Conservation (phyloP, 1,140 invertebrate genomes). For the Papilio polyxenes region DNA sequence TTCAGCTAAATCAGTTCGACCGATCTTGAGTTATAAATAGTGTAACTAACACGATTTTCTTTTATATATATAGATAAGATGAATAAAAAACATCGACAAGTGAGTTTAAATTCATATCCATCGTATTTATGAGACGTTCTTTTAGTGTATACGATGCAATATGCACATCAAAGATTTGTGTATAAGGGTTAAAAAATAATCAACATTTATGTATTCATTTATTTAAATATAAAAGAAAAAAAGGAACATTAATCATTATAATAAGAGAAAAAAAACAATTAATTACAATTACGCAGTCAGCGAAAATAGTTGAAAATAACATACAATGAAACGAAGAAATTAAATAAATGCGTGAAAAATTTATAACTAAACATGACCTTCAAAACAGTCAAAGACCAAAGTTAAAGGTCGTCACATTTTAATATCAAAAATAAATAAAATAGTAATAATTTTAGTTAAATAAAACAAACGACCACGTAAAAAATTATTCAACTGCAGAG, state of each 20-base stretch:
- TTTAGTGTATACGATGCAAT: too few species aligned
- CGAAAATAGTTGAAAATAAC: constrained; percentile 1
- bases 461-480: too few species aligned
- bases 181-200: constrained; percentile 27
- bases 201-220: constrained; percentile 41
- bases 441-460: too few species aligned
- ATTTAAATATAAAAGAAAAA: constrained; percentile 57
- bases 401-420: constrained; percentile 2
- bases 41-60: too few species aligned
- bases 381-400: not conserved
- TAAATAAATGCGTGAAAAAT: constrained; percentile 25
- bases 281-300: constrained; percentile 14
- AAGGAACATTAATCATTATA: constrained; percentile 53
- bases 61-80: too few species aligned
- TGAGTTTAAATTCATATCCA: too few species aligned
- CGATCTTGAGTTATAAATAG: too few species aligned
- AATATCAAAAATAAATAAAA: not conserved
- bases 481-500: too few species aligned
- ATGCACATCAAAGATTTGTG: too few species aligned
- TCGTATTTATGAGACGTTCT: too few species aligned
- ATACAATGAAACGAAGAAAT: constrained; percentile 5
- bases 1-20: too few species aligned
- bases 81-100: too few species aligned
- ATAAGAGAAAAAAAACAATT: constrained; percentile 43
- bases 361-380: not conserved